phyloP scores from a whole-genome alignment of 2,113 vertebrate genomes.

The Ictalurus punctatus region DNA sequence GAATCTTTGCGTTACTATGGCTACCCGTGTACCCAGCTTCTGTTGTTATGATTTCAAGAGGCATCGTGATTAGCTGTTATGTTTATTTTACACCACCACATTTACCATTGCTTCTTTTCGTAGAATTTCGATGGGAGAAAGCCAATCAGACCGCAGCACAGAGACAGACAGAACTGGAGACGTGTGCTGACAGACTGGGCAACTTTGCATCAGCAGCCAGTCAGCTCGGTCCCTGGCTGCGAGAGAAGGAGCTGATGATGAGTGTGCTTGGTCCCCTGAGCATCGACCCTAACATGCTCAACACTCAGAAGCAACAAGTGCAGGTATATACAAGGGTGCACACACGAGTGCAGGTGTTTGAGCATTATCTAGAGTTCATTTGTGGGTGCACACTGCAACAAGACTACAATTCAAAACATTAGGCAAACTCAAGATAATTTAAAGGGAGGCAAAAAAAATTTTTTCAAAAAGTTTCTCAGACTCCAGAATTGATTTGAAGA shows the following conservation, averaged over 20 bases:
- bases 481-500: neutral
- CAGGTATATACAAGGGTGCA: slow-evolving; percentile 75
- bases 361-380: neutral
- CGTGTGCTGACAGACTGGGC: slow-evolving; percentile 85
- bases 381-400: neutral
- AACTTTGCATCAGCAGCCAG: slow-evolving; percentile 83
- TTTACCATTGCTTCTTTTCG: slow-evolving; percentile 8
- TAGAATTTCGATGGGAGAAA: slow-evolving; percentile 87
- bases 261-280: slow-evolving; percentile 94
- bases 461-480: neutral
- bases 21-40: neutral
- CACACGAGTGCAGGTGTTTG: neutral
- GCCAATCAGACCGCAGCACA: slow-evolving; percentile 83
- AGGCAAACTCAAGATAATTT: neutral
- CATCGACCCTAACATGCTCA: slow-evolving; percentile 98
- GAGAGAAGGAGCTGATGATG: slow-evolving; percentile 99
- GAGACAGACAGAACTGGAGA: slow-evolving; percentile 89
- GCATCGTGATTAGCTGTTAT: neutral
- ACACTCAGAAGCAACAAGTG: slow-evolving; percentile 93
- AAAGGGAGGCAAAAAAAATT: neutral
- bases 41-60: slow-evolving; percentile 36
- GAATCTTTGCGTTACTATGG: slow-evolving; percentile 42
- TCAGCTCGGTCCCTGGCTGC: slow-evolving; percentile 92
- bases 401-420: neutral
- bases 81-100: slow-evolving; percentile 23